These are phyloP conservation scores for Brachionus rotundiformis DNA, from an alignment of 1,140 invertebrate species.

Conservation along the genomic window DNA sequence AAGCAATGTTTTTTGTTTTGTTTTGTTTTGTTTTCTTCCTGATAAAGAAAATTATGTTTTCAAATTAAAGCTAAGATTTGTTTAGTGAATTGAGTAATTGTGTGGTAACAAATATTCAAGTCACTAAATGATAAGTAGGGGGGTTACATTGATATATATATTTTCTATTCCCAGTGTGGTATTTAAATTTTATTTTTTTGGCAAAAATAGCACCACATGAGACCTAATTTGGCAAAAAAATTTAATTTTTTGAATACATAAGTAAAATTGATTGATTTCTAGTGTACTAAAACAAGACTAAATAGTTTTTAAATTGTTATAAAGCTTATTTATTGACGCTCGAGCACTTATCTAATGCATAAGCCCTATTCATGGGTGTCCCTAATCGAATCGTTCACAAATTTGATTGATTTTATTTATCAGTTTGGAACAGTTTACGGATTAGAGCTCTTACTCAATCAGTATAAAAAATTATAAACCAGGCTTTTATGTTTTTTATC, in stretches of 20 bases:
- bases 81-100: neutral
- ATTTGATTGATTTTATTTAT: conserved; percentile 17
- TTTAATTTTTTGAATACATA: neutral
- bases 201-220: neutral
- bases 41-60: neutral
- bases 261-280: neutral
- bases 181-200: neutral
- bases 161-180: neutral
- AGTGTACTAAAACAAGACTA: conserved; percentile 13
- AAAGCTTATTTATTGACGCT: neutral
- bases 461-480: no score
- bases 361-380: neutral
- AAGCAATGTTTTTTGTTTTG: neutral
- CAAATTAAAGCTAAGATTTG: neutral
- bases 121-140: no score
- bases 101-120: neutral
- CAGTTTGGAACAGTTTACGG: conserved; percentile 7
- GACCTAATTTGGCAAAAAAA: neutral
- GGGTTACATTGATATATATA: neutral
- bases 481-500: no score
- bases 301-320: conserved; percentile 2
- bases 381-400: neutral
- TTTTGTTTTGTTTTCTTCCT: neutral
- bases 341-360: neutral
- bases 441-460: neutral